Percentiles rank a stretch among this genome's conserved stretches.
phyloP scores from a whole-genome alignment of 1,140 invertebrate genomes.

The Pseudomyrmex concolor region DNA sequence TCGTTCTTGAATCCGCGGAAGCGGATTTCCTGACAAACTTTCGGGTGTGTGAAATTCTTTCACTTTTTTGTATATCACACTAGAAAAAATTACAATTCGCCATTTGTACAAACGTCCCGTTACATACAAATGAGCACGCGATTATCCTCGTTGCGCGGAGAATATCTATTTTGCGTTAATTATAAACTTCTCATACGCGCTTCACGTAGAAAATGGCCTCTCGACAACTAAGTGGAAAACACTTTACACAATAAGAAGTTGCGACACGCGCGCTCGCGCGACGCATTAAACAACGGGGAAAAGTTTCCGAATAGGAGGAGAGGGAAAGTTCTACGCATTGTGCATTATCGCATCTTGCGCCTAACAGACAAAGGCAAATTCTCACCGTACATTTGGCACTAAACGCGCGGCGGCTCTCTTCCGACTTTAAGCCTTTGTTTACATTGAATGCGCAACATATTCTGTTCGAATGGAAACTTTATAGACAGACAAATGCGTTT shows the following conservation, averaged over 20 bases:
- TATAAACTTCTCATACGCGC: conserved; percentile 10
- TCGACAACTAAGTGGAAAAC: conserved; percentile 21
- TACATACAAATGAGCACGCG: neutral
- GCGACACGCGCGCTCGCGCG: conserved; percentile 25
- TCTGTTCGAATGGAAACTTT: neutral
- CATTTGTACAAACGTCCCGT: neutral
- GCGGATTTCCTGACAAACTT: neutral
- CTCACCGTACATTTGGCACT: conserved; percentile 40
- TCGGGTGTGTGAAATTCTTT: neutral
- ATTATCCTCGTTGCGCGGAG: neutral
- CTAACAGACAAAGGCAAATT: conserved; percentile 45
- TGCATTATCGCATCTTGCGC: conserved; percentile 46
- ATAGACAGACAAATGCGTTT: conserved; percentile 10
- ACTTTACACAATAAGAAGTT: conserved; percentile 49
- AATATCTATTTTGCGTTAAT: conserved; percentile 7
- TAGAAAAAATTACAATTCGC: neutral
- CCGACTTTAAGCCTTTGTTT: conserved; percentile 43
- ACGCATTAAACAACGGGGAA: conserved; percentile 34
- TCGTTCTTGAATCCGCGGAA: neutral
- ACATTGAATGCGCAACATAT: conserved; percentile 21
- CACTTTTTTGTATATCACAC: neutral
- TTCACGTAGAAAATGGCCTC: conserved; percentile 17
- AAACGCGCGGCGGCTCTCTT: neutral
- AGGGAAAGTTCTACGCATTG: neutral
- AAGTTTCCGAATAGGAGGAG: conserved; percentile 32